Evolutionary conservation across 2,888 invertebrate genomes (phyloP), one percentile per base, ranked within the genome.

Genomic region (Brachyptera putata): DNA sequence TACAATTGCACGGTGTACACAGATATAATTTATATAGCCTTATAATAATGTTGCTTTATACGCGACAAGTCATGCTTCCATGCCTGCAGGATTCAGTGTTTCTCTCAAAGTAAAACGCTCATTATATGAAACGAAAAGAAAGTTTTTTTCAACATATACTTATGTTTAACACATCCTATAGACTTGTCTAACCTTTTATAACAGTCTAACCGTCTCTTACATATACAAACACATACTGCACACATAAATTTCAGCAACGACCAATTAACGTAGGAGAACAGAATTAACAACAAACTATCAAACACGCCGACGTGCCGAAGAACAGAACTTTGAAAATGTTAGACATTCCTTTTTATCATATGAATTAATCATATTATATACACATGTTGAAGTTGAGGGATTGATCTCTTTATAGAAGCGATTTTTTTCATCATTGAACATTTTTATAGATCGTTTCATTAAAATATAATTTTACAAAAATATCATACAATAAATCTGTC

Each of bases 211-310:
- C n/a, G n/a, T n/a, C n/a, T n/a, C n/a, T n/a, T 16, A 30, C 49
- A 36, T 34, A 46, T 41, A 34, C 41, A 55, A 43, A 55, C 59
- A 55, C 53, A n/a, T n/a, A n/a, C n/a, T n/a, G n/a, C n/a, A n/a
- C n/a, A n/a, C n/a, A 24, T 59, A 59, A 59, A 59, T 24, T 41
- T 55, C 59, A n/a, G n/a, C n/a, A 55, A 53, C 50, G 59, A 53
- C 26, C 53, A 59, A 59, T 59, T 59, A 59, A 53, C 50, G 43
- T 13, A 53, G 53, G n/a, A 53, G 53, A 53, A 53, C 53, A 36
- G 53, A 53, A 53, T 53, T 53, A 53, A 53, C 36, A 30, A 53
- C 36, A 34, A 22, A 34, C 36, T 53, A 9, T 36, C 21, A 53
- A 36, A 4, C 14, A 36, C 13, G 53, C 53, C 53, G 36, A 36